A percentile compares a stretch with the other conserved stretches of the same genome.
Conservation (phyloP, 2,888 invertebrate species). For the Belgica antarctica region DNA sequence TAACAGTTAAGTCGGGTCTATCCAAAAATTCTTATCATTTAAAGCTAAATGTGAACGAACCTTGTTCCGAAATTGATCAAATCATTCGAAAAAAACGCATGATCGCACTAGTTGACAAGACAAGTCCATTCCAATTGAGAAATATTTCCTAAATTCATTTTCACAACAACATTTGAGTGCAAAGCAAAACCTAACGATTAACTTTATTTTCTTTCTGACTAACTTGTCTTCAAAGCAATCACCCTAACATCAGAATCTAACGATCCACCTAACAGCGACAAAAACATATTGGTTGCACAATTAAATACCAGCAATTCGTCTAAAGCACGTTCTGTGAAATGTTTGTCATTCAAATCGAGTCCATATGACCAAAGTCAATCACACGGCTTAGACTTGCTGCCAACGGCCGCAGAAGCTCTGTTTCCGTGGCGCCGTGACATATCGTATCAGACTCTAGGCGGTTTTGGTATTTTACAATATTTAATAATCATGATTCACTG, state of each 20-base stretch:
- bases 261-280: constrained; percentile 58
- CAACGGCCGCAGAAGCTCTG: constrained; percentile 76
- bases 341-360: constrained; percentile 60
- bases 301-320: constrained; percentile 67
- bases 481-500: too few species aligned
- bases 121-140: too few species aligned
- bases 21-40: too few species aligned
- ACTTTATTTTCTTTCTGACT: constrained; percentile 13
- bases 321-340: constrained; percentile 69
- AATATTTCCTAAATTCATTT: too few species aligned
- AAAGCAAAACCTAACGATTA: too few species aligned
- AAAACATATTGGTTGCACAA: constrained; percentile 68
- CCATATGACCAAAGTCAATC: constrained; percentile 48
- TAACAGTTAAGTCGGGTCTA: too few species aligned
- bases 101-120: too few species aligned
- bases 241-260: not conserved
- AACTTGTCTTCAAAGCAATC: not conserved
- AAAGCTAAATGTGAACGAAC: too few species aligned
- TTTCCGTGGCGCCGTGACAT: constrained; percentile 82
- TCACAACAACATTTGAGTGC: too few species aligned
- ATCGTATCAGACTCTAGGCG: constrained; percentile 68
- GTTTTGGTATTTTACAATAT: constrained; percentile 64
- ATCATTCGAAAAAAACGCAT: too few species aligned
- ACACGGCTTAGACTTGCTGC: constrained; percentile 61
- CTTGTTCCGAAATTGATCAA: too few species aligned